A percentile compares a stretch with the other conserved stretches of the same genome.
These are phyloP conservation scores for Acanthosoma haemorrhoidale DNA, from an alignment of 2,888 invertebrate species.

Conservation along the genomic window DNA sequence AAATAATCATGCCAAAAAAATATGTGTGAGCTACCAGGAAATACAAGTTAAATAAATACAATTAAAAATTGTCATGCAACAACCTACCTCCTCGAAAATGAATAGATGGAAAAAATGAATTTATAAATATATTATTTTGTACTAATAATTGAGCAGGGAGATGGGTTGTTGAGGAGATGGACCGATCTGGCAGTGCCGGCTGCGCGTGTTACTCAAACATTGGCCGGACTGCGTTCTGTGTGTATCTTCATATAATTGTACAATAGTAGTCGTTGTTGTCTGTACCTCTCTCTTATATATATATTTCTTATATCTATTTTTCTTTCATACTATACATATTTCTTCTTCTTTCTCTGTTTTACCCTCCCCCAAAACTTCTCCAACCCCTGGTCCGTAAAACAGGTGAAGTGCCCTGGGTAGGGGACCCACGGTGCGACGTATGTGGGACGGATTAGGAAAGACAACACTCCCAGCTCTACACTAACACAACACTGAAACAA, in stretches of 20 bases:
- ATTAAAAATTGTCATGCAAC: neutral
- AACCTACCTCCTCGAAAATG: neutral
- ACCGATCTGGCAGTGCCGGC: constrained; percentile 5
- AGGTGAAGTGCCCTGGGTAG: constrained; percentile 24
- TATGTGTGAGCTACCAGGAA: no score
- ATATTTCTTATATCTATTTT: constrained; percentile 17
- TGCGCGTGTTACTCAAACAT: constrained; percentile 16
- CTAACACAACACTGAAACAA: neutral
- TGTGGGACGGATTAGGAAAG: constrained; percentile 17
- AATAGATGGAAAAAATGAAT: neutral
- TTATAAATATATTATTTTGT: neutral
- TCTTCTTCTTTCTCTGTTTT: constrained; percentile 21
- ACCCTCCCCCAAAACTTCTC: neutral
- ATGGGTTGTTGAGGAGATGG: neutral
- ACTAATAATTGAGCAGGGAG: neutral
- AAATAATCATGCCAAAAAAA: no score
- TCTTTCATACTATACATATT: constrained; percentile 18
- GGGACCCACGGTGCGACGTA: constrained; percentile 23
- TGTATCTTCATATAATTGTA: constrained; percentile 33
- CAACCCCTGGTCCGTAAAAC: constrained; percentile 22
- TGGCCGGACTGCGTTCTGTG: constrained; percentile 29
- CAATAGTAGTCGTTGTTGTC: constrained; percentile 38
- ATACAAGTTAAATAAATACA: neutral
- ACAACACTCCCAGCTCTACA: neutral
- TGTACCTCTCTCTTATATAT: constrained; percentile 30